Conservation (phyloP, 2,888 invertebrate species). For the Lucinisca nassula region DNA sequence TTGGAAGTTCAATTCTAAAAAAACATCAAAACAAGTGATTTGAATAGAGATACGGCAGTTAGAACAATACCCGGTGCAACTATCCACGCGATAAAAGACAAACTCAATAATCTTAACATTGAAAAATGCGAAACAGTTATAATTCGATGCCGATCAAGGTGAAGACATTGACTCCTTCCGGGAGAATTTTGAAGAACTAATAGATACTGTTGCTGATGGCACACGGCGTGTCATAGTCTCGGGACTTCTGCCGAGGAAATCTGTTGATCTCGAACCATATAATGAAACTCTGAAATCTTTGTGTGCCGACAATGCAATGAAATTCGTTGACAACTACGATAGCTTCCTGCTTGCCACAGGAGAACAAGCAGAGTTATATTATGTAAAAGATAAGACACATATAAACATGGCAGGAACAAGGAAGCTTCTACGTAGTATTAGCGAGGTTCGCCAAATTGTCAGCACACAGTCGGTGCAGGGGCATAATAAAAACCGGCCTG, state of each 20-base stretch:
- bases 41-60: neutral
- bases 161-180: neutral
- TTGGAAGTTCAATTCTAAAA: neutral
- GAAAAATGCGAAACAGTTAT: neutral
- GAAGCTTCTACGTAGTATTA: neutral
- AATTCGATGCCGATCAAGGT: neutral
- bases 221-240: neutral
- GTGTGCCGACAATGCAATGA: neutral
- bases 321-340: neutral
- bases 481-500: neutral
- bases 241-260: neutral
- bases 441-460: neutral
- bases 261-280: neutral
- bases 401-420: neutral
- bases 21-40: neutral
- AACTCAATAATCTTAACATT: neutral
- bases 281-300: neutral
- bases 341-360: neutral
- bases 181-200: neutral
- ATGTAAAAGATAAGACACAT: neutral
- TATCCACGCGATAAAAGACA: neutral
- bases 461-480: neutral
- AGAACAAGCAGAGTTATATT: neutral
- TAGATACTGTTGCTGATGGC: neutral
- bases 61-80: neutral